These are phyloP conservation scores for Papilio polyxenes DNA, from an alignment of 1,140 invertebrate genomes.

Conservation along the genomic window DNA sequence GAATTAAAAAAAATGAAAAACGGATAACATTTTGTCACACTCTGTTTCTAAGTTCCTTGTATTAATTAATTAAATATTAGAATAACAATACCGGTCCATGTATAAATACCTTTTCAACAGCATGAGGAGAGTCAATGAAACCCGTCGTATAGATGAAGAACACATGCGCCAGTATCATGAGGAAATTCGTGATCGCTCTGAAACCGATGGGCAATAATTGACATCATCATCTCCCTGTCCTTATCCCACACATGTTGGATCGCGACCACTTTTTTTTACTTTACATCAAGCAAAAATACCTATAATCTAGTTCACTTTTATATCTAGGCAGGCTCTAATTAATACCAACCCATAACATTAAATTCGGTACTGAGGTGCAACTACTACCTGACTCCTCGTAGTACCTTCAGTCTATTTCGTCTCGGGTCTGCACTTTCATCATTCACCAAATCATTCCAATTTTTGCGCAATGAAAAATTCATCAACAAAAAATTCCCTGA, in stretches of 20 bases:
- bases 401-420: constrained; percentile 13
- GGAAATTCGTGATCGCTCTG: constrained; percentile 28
- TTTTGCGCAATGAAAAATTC: constrained; percentile 39
- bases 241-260: no score
- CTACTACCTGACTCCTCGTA: constrained; percentile 35
- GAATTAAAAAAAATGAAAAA: no score
- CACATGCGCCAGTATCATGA: constrained; percentile 37
- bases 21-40: no score
- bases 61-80: not conserved
- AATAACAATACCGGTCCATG: not conserved
- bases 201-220: not conserved
- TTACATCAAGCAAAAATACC: no score
- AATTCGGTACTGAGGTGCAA: no score
- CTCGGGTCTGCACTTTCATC: not conserved
- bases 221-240: no score
- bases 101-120: constrained; percentile 34
- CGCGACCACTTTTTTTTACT: no score
- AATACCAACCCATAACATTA: not conserved
- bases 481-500: constrained; percentile 22
- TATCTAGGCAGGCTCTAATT: no score
- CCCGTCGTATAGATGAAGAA: constrained; percentile 18
- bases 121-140: constrained; percentile 32
- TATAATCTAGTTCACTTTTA: no score
- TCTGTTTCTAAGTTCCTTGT: not conserved
- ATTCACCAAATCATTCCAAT: constrained; percentile 35